Percentiles rank a stretch among this genome's conserved stretches.
Evolutionary conservation across 2,888 invertebrate genomes (phyloP).

Genomic region (Tachina grossa): DNA sequence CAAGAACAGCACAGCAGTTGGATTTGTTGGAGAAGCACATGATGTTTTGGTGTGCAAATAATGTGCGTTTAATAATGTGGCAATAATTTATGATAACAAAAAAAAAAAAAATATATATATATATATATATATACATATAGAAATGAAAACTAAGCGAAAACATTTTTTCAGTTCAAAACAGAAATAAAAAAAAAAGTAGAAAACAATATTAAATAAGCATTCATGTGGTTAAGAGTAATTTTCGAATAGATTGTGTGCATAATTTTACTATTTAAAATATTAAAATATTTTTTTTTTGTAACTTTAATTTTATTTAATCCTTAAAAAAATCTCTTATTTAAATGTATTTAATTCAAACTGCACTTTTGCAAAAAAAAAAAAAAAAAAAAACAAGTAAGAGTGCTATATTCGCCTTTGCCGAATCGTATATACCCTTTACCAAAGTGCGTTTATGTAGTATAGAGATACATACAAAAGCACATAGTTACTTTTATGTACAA

Average conservation of each 20-base stretch:
- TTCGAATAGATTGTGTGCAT: neutral
- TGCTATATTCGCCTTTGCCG: too few relatives aligned
- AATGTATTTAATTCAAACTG: too few relatives aligned
- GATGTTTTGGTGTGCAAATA: slow-evolving; percentile 73
- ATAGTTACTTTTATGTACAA: too few relatives aligned
- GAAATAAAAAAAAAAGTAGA: too few relatives aligned
- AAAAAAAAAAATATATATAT: slow-evolving; percentile 29
- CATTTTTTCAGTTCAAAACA: neutral
- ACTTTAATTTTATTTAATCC: neutral
- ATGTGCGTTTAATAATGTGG: slow-evolving; percentile 75
- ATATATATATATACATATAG: too few relatives aligned
- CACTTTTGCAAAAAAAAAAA: too few relatives aligned
- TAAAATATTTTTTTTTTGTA: neutral
- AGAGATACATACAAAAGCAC: too few relatives aligned
- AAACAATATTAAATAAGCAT: neutral
- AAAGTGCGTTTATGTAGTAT: too few relatives aligned
- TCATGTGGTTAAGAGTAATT: slow-evolving; percentile 28
- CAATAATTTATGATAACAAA: slow-evolving; percentile 73
- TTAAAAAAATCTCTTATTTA: too few relatives aligned
- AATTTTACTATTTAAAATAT: neutral
- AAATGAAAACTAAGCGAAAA: slow-evolving; percentile 22
- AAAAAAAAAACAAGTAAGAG: too few relatives aligned
- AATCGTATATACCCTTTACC: too few relatives aligned
- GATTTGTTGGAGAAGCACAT: slow-evolving; percentile 50
- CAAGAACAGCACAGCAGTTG: slow-evolving; percentile 56